phyloP scores from a whole-genome alignment of 2,797 vertebrate genomes.

The Microctenopoma steveboyesi region DNA sequence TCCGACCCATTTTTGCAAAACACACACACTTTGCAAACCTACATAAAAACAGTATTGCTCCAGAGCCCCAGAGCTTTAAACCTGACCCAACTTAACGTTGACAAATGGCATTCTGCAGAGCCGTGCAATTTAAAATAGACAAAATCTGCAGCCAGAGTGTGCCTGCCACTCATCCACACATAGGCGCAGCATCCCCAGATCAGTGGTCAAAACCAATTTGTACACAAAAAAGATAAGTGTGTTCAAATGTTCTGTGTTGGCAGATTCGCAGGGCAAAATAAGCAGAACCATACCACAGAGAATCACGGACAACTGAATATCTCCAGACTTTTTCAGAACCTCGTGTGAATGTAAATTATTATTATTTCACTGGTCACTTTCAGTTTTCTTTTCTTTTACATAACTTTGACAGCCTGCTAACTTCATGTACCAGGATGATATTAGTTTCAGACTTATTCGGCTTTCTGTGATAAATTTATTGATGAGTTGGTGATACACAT shows the following conservation, averaged over 20 bases:
- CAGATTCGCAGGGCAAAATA: conserved; percentile 21
- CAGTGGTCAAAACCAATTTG: conserved; percentile 61
- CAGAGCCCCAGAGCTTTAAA: conserved; percentile 58
- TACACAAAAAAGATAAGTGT: conserved; percentile 59
- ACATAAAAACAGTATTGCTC: conserved; percentile 35
- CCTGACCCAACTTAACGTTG: conserved; percentile 60
- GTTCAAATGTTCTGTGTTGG: conserved; percentile 37
- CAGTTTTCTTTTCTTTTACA: neutral
- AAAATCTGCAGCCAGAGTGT: conserved; percentile 52
- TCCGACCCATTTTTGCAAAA: conserved; percentile 44
- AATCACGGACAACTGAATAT: conserved; percentile 41
- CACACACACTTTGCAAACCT: conserved; percentile 45
- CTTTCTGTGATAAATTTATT: neutral
- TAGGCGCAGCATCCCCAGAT: conserved; percentile 30
- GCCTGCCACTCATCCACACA: conserved; percentile 57
- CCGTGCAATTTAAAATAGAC: conserved; percentile 56
- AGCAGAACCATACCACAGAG: conserved; percentile 15
- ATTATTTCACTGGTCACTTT: neutral
- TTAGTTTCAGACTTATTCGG: neutral
- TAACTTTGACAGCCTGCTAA: too few species aligned
- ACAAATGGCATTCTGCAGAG: conserved; percentile 62
- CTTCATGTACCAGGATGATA: neutral
- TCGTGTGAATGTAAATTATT: conserved; percentile 24
- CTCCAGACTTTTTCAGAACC: conserved; percentile 2
- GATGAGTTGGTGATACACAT: conserved; percentile 17